Conservation (phyloP, 2,113 vertebrate species). For the Seriola quinqueradiata region DNA sequence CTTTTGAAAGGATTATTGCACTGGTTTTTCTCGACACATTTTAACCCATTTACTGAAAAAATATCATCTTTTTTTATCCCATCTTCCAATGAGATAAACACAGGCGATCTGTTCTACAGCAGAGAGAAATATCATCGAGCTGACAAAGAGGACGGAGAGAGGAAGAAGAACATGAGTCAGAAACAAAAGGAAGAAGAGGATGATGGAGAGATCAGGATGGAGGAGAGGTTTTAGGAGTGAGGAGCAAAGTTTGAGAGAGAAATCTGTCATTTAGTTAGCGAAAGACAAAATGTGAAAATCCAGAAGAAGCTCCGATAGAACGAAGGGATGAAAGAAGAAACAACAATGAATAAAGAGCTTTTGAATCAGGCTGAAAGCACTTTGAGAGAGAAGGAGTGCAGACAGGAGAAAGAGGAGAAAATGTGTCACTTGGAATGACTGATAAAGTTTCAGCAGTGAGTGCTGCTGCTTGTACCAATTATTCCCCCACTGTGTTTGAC, state of each 20-base stretch:
- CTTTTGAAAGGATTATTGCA: neutral
- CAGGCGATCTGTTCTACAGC: neutral
- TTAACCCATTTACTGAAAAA: neutral
- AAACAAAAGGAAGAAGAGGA: constrained; percentile 1
- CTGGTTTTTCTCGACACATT: neutral
- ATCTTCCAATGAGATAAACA: neutral
- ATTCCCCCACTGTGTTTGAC: constrained; percentile 77
- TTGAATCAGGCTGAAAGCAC: constrained; percentile 41
- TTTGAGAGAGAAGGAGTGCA: constrained; percentile 9
- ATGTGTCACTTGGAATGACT: constrained; percentile 63
- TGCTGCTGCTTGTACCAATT: constrained; percentile 77
- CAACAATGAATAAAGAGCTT: constrained; percentile 43
- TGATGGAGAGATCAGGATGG: neutral
- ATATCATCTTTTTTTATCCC: neutral
- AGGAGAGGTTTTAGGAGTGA: neutral
- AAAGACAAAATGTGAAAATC: constrained; percentile 34
- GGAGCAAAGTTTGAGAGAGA: constrained; percentile 20
- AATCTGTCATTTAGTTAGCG: constrained; percentile 13
- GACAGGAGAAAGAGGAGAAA: constrained; percentile 48
- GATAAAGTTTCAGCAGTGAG: constrained; percentile 73
- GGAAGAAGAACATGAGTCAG: neutral
- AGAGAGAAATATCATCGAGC: neutral
- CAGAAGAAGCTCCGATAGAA: constrained; percentile 16
- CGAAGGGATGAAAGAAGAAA: constrained; percentile 27
- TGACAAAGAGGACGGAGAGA: constrained; percentile 37